Evolutionary conservation across 2,888 invertebrate genomes (phyloP), one percentile per base, ranked within the genome.

Genomic region (Pollenia angustigena): DNA sequence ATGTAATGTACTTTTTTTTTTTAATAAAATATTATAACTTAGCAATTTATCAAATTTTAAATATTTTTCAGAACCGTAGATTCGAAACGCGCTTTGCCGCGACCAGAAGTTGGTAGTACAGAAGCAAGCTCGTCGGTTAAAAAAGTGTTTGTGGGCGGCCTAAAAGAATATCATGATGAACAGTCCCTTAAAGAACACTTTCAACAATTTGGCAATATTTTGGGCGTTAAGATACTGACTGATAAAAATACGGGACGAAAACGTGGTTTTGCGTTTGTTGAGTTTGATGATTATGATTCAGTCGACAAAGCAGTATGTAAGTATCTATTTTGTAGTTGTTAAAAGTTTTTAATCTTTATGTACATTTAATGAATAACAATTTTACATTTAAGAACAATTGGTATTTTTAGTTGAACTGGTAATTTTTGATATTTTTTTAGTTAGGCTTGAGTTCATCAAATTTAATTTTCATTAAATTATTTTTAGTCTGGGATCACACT

Each of bases 191-290:
- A 89, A 6, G 91, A 92, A 18, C 92, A 92, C 85, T 92, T 92
- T 58, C 88, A 89, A 18, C 91, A 92, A 86, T 92, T 91, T 82
- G 92, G 92, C 1, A 89, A 88, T 62, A 88, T 92, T 0, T 80
- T 88, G 54, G 88, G 90, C 32, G 90, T 93, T 2, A 92, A 92
- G 64, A 90, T 92, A 85, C 87, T 92, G 3, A 80, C 91, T 16
- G 92, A 92, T 69, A 92, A 91, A 72, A 91, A 90, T 10, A 92
- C 92, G 0, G 93, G 92, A 1, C 92, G 93, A 58, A 92, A 91
- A 48, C 91, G 92, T 10, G 92, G 93, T 40, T 92, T 93, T 85
- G 92, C 92, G 0, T 92, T 92, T 58, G 81, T 92, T 4, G 92
- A 92, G 81, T 92, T 92, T 62, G 91, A 91, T 79, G 91, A 92